A percentile compares a stretch with the other conserved stretches of the same genome.
phyloP scores from a whole-genome alignment of 2,113 vertebrate species.

The Oncorhynchus nerka region DNA sequence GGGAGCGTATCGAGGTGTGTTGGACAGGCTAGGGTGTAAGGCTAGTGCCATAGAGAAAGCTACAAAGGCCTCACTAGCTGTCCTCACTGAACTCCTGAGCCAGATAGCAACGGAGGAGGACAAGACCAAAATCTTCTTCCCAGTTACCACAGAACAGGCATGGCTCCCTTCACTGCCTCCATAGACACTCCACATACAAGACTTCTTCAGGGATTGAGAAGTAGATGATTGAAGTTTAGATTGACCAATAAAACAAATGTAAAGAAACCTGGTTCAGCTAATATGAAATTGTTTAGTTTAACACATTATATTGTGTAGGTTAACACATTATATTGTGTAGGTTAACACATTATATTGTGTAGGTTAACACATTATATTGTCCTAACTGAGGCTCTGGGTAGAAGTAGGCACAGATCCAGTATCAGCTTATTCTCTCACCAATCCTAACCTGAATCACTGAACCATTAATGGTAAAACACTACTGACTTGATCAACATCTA shows the following conservation, averaged over 20 bases:
- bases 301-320: not conserved
- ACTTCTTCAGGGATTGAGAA: not conserved
- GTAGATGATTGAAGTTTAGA: not conserved
- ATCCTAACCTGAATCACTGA: too few relatives aligned
- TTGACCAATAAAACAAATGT: not conserved
- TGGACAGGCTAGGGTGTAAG: constrained; percentile 24
- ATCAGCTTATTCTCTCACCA: too few relatives aligned
- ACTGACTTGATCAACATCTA: too few relatives aligned
- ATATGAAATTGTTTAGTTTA: not conserved
- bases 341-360: too few relatives aligned
- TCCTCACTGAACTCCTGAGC: constrained; percentile 14
- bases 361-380: not conserved
- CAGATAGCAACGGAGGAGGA: constrained; percentile 12
- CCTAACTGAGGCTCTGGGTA: not conserved
- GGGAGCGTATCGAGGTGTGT: not conserved
- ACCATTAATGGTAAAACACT: too few relatives aligned
- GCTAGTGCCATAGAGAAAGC: constrained; percentile 24
- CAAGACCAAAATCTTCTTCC: not conserved
- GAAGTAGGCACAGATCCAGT: too few relatives aligned
- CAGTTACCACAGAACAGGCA: not conserved
- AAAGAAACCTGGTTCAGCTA: not conserved
- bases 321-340: too few relatives aligned
- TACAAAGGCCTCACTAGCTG: constrained; percentile 7
- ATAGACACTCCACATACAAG: not conserved
- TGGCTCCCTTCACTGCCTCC: not conserved